Evolutionary conservation across 2,797 vertebrate genomes (phyloP), one percentile per base, ranked within the genome.

Genomic region (Arremon brunneinucha): DNA sequence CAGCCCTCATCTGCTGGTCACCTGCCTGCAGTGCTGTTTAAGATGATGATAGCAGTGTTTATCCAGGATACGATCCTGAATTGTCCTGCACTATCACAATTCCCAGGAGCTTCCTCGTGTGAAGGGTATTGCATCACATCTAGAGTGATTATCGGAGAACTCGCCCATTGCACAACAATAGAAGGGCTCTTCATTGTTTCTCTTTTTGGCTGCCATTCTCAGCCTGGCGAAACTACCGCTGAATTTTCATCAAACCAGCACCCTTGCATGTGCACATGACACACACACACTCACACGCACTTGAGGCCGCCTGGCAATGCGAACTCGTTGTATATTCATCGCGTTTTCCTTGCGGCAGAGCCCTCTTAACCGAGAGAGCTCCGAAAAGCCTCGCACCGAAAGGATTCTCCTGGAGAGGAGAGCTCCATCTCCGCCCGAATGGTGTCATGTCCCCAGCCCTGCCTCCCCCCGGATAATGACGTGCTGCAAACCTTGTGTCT

Each of bases 141-240:
- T 85, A 62, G 72, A 90, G 89, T 80, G 86, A 95, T 97, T 96
- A 96, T 87, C 96, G 94, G 95, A 95, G 89, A 96, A 96, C 83
- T 89, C 94, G 94, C 67, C 65, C 82, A 14, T 65, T 92, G 81
- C 78, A 93, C 91, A 72, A 90, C 91, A 90, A 65, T 39, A 90
- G 74, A 57, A 83, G 92, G 44, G 57, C 53, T 87, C 55, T 89
- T 93, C 60, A 79, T 89, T 95, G 68, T 92, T 95, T 57, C 9
- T 59, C 44, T 60, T 96, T 83, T 91, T 82, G n/a, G 35, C 50
- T 89, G 34, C 27, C 65, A 70, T 24, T 67, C 64, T 85, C 68
- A 81, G 80, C 79, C 87, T 94, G 74, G 53, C 95, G 84, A 90
- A 97, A 91, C 93, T 62, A 77, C 76, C 79, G 87, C 76, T 96